A percentile compares a stretch with the other conserved stretches of the same genome.
Conservation (phyloP, 2,888 invertebrate species). For the Apamea sordens region DNA sequence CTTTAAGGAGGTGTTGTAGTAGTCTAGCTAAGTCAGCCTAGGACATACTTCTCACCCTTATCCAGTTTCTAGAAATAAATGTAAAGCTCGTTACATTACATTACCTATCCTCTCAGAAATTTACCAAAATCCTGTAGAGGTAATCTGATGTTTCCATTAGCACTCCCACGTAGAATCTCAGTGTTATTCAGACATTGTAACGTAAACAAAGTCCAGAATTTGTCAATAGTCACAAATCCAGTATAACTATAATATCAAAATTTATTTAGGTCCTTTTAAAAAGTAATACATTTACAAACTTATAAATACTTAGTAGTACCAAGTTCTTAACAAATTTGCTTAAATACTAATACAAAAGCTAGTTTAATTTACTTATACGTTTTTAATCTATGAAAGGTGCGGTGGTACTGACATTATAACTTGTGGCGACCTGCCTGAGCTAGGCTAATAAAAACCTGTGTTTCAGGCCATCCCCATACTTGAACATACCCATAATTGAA, state of each 20-base stretch:
- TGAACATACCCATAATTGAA: conserved; percentile 19
- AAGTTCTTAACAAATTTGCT: no score
- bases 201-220: conserved; percentile 36
- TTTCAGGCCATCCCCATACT: no score
- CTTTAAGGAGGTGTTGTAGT: not conserved
- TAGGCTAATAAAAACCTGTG: no score
- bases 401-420: no score
- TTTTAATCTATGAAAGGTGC: no score
- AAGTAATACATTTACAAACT: no score
- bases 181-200: conserved; percentile 25
- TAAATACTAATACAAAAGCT: no score
- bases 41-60: not conserved
- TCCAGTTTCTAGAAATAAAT: conserved; percentile 9
- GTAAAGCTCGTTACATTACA: conserved; percentile 14
- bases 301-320: no score
- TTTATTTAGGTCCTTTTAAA: no score
- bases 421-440: no score
- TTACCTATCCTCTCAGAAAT: conserved; percentile 28
- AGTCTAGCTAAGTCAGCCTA: not conserved
- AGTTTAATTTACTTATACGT: no score
- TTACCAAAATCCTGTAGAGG: conserved; percentile 17
- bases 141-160: conserved; percentile 10
- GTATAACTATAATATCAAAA: not conserved
- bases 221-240: conserved; percentile 49
- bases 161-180: not conserved